These are phyloP conservation scores for Willowsia nigromaculata DNA, from an alignment of 2,888 invertebrate genomes.

Conservation along the genomic window DNA sequence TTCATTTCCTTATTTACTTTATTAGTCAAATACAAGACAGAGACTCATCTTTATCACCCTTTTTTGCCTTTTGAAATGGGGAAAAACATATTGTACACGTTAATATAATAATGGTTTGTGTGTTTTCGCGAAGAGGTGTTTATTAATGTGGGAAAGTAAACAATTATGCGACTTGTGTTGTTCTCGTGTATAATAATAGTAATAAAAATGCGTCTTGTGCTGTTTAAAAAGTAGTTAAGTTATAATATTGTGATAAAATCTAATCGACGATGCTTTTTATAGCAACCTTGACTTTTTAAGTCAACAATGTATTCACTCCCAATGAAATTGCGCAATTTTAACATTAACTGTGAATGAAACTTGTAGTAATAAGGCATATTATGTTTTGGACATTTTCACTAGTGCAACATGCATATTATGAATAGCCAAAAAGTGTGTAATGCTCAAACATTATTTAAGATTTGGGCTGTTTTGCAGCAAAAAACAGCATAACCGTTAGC, in stretches of 20 bases:
- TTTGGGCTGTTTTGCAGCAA: not conserved
- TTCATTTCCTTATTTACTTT: not conserved
- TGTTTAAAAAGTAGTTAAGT: not conserved
- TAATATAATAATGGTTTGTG: not conserved
- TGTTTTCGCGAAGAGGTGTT: not conserved
- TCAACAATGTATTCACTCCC: not conserved
- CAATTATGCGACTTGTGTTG: not conserved
- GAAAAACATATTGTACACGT: not conserved
- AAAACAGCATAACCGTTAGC: not conserved
- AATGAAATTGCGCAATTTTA: not conserved
- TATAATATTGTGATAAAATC: not conserved
- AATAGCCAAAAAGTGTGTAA: not conserved
- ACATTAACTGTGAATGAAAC: not conserved
- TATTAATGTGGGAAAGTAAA: not conserved
- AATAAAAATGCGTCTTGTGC: not conserved
- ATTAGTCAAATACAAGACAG: not conserved
- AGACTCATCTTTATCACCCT: not conserved
- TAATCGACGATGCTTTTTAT: not conserved
- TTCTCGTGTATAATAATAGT: not conserved
- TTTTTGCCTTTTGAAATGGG: not conserved
- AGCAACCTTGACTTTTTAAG: slow-evolving; percentile 20
- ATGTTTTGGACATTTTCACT: not conserved
- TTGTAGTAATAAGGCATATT: not conserved
- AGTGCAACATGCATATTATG: not conserved
- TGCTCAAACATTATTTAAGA: not conserved